Evolutionary conservation across 2,888 invertebrate species (phyloP).

Genomic region (Caenorhabditis doughertyi): DNA sequence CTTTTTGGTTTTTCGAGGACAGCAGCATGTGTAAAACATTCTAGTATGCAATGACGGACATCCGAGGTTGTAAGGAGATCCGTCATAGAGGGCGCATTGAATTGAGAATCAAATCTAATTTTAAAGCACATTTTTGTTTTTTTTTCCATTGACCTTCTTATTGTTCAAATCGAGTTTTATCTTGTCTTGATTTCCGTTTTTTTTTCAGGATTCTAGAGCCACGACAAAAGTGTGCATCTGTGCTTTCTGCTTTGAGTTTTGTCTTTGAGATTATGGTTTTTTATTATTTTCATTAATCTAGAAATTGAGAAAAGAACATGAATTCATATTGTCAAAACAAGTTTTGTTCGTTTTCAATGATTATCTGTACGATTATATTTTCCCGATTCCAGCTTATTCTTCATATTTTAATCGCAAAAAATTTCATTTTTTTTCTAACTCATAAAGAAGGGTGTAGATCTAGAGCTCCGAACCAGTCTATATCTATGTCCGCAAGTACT

Average conservation of each 20-base stretch:
- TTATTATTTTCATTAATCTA: conserved; percentile 7
- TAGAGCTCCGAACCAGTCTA: no score
- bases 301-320: not conserved
- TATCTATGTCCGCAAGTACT: not conserved
- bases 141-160: not conserved
- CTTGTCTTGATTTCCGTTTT: not conserved
- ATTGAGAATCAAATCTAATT: conserved; percentile 45
- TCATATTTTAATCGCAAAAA: no score
- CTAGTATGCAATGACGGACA: conserved; percentile 54
- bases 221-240: no score
- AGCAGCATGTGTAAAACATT: conserved; percentile 35
- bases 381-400: not conserved
- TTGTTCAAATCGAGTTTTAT: not conserved
- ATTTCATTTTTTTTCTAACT: no score
- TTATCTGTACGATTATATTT: not conserved
- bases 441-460: no score
- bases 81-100: conserved; percentile 13
- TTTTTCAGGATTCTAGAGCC: not conserved
- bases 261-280: not conserved
- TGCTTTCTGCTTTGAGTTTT: conserved; percentile 6
- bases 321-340: not conserved
- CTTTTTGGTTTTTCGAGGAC: conserved; percentile 3
- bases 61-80: conserved; percentile 49
- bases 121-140: conserved; percentile 20
- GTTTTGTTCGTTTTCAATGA: not conserved